Percentiles rank a stretch among this genome's conserved stretches.
Evolutionary conservation across 2,888 invertebrate genomes (phyloP).

Genomic region (Orthosia gothica): DNA sequence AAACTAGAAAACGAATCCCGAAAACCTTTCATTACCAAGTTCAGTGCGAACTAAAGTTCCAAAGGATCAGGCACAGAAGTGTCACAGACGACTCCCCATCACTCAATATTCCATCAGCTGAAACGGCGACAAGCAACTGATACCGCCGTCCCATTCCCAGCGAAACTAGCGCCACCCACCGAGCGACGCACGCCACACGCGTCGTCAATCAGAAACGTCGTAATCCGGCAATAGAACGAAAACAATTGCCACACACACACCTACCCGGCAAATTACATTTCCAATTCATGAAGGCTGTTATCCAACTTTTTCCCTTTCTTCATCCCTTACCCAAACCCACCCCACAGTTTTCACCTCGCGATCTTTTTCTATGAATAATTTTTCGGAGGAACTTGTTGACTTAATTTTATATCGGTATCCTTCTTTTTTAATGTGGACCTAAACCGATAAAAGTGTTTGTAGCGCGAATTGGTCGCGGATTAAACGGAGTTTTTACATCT

Average conservation of each 20-base stretch:
- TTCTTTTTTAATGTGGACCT: slow-evolving; percentile 70
- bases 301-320: slow-evolving; percentile 75
- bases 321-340: slow-evolving; percentile 65
- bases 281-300: slow-evolving; percentile 91
- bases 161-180: slow-evolving; percentile 43
- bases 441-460: slow-evolving; percentile 60
- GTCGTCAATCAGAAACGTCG: slow-evolving; percentile 82
- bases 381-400: slow-evolving; percentile 88
- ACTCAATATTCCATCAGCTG: slow-evolving; percentile 60
- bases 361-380: slow-evolving; percentile 90
- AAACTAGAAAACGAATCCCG: background rate
- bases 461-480: slow-evolving; percentile 60
- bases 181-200: slow-evolving; percentile 60
- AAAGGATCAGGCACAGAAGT: slow-evolving; percentile 4
- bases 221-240: slow-evolving; percentile 79
- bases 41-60: background rate
- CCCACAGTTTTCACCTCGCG: slow-evolving; percentile 77
- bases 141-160: slow-evolving; percentile 31
- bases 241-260: slow-evolving; percentile 86
- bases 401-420: slow-evolving; percentile 90
- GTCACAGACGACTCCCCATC: slow-evolving; percentile 29
- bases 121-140: slow-evolving; percentile 54
- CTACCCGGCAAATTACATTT: slow-evolving; percentile 88
- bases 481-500: slow-evolving; percentile 54
- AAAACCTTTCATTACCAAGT: background rate